Conservation (phyloP, 2,113 vertebrate genomes). For the Coracopsis vasa region DNA sequence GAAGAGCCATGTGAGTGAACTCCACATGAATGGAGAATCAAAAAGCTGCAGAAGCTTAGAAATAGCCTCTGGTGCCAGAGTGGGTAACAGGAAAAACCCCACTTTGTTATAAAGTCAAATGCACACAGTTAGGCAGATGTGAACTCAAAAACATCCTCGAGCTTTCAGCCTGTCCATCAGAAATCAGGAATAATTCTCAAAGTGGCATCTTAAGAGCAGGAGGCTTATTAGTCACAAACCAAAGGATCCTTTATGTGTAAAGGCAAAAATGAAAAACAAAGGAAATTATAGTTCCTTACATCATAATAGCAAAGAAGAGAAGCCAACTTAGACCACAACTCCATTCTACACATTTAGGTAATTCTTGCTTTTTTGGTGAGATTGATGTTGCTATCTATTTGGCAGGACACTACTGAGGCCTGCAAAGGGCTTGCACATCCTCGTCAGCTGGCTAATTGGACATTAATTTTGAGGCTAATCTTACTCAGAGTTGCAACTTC, state of each 20-base stretch:
- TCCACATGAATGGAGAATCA: neutral
- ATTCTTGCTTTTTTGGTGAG: neutral
- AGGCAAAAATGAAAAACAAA: neutral
- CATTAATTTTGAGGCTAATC: neutral
- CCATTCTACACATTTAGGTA: neutral
- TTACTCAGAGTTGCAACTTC: neutral
- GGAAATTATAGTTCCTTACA: neutral
- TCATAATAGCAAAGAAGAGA: neutral
- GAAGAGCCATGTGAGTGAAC: neutral
- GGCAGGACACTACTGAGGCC: neutral
- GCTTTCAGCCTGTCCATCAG: neutral
- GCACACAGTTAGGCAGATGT: neutral
- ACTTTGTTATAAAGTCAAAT: neutral
- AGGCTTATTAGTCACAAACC: neutral
- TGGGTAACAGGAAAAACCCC: neutral
- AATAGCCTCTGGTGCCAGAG: neutral
- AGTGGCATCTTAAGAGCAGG: accelerated
- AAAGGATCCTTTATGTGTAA: neutral
- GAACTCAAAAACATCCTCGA: neutral
- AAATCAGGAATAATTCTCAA: neutral
- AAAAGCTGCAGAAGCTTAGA: neutral
- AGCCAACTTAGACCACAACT: neutral
- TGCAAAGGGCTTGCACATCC: neutral
- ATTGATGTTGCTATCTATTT: neutral
- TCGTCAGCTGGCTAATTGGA: neutral